Evolutionary conservation across 2,888 invertebrate genomes (phyloP), one percentile per base, ranked within the genome.

Genomic region (Empis livida): DNA sequence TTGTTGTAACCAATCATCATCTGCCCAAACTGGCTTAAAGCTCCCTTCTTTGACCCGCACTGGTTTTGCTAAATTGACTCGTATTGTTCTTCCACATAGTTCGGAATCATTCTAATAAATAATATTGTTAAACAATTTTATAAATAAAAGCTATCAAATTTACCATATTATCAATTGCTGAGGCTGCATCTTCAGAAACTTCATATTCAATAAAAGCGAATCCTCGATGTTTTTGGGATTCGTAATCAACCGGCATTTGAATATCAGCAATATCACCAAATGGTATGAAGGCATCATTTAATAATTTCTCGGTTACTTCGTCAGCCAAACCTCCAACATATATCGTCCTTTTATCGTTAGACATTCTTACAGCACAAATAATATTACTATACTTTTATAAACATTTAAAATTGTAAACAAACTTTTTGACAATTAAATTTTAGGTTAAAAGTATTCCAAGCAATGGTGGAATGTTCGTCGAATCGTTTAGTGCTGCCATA

Each of bases 201-300:
- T 99, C 99, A 72, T 93, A 99, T 71, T 99, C 99, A 54, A 99
- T 85, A 66, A 99, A 99, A 1, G 96, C 95, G 72, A 96, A 99
- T n/a, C 96, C 96, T 61, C 96, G 76, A 63, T 97, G 96, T 62
- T 93, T 94, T 63, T 96, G 94, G 46, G 86, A 83, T 70, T 97
- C 95, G 73, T 96, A 99, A 73, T 99, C 99, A 44, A 97, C 41
- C 10, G 99, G 99, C 66, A 69, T 92, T 72, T 96, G 94, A 41
- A 99, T 88, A 66, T 97, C 96, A n/a, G 92, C 82, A 50, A 99
- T 83, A 66, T 99, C 99, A 10, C 99, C 99, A 67, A 99, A 99
- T 2, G 97, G 96, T 57, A 97, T 90, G 63, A 99, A 99, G 0
- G 97, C 97, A 46, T 94, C 92, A 66, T 92, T 90, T 32, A 99